Base-by-base conservation (phyloP, 2,888 invertebrate genomes). In the Parapristionchus giblindavisi region DNA sequence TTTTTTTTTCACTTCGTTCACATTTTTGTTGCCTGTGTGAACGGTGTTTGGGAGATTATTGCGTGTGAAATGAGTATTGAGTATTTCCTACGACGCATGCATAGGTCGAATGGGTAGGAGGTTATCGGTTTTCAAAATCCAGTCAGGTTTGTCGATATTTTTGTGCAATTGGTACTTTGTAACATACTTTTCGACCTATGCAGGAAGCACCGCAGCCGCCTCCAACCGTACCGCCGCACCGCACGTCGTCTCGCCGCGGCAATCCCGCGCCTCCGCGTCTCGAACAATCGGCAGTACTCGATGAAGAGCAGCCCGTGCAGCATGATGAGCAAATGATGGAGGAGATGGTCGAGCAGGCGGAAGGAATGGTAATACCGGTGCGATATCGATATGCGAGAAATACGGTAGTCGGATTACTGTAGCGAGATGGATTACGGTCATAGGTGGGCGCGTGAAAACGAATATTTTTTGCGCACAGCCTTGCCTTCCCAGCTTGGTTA, bases 231-330 rank as follows among this genome's bases (percentile, higher is more conserved):
- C 56, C 27, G 27, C 56, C 27, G 27, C 8, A 1, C 8, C 60
- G 38, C 36, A 24, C 36, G 60, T 60, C 4, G 24, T 38, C 21
- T 60, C 60, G 38, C 60, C 60, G 63, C 32, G 63, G 38, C 38
- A 29, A 11, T 34, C 36, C 34, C 27, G 32, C 68, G 3, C 34
- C 68, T 32, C 34, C 24, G n/a, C 52, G 11, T 24, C 11, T 52
- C 5, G 27, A 34, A 14, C 63, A 36, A 5, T 6, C 52, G 2
- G 38, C 24, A n/a, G 38, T 40, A 38, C 63, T 27, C 51, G 66
- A n/a, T n/a, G n/a, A n/a, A n/a, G n/a, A 66, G 27, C 66, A 66
- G 66, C 66, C 66, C 32, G 38, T 52, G 4, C 54, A 54, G 5
- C 36, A 70, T 14, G 36, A 70, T 38, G 54, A 70, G 36, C 54